Percentiles rank a stretch among this genome's conserved stretches.
Evolutionary conservation across 2,113 vertebrate species (phyloP).

Genomic region (Serilophus lunatus): DNA sequence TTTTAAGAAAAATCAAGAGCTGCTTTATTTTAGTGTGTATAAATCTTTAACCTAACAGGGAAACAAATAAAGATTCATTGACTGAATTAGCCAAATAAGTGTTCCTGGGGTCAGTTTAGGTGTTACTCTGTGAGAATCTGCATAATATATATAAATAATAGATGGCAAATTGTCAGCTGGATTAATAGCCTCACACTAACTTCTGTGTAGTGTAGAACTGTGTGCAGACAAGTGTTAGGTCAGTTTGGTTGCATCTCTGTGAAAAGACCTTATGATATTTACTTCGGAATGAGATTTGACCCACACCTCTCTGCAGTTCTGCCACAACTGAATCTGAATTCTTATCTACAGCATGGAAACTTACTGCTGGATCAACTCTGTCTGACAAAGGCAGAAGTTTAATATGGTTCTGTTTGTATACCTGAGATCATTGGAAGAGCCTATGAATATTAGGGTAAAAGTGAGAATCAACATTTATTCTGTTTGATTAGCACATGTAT

Average conservation of each 20-base stretch:
- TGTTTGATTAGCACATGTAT: neutral
- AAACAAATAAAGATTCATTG: neutral
- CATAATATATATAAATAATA: neutral
- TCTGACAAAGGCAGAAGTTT: neutral
- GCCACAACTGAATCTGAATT: neutral
- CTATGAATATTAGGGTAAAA: neutral
- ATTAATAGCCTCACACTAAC: neutral
- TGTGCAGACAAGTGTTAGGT: neutral
- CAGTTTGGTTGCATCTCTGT: neutral
- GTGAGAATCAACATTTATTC: neutral
- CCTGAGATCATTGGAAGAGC: neutral
- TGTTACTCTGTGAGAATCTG: neutral
- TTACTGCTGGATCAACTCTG: neutral
- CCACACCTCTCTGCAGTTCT: neutral
- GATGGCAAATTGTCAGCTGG: neutral
- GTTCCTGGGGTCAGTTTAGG: neutral
- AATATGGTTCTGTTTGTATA: neutral
- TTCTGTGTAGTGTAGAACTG: neutral
- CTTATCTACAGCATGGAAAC: neutral
- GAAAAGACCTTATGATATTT: neutral
- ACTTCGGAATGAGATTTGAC: neutral
- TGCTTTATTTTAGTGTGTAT: neutral
- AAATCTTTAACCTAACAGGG: neutral
- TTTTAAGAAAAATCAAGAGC: neutral
- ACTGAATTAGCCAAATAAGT: neutral